Base-by-base conservation (phyloP, 2,113 vertebrate genomes). In the Mohoua ochrocephala region DNA sequence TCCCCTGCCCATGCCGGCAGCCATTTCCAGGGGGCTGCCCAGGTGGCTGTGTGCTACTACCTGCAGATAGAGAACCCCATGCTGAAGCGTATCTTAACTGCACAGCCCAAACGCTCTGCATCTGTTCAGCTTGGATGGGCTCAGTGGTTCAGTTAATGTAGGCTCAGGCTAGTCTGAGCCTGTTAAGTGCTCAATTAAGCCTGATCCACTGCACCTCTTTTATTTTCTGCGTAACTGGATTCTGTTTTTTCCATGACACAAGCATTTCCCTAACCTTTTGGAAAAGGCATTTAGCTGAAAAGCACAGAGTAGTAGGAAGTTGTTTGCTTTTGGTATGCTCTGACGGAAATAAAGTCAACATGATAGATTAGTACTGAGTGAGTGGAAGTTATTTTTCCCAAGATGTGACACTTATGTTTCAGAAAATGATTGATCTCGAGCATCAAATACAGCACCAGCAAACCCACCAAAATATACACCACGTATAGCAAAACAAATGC, bases 131-230 rank as follows among this genome's bases (percentile, higher is more conserved):
- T 73, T 96, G 77, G 94, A 89, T 79, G 77, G 82, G 56, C 64
- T 84, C 93, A 82, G 88, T 45, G 67, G 70, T 80, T 95, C 83
- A 92, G 70, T 77, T 89, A 92, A 91, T n/a, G 13, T 82, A 93
- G 93, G 77, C 87, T 69, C 64, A 87, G 85, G 73, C 93, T 92
- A 91, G 87, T 91, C 89, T 93, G 93, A 95, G 91, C 91, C 91
- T 93, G 95, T 76, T 96, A 96, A 92, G 81, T 80, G 87, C 83
- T 87, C 91, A 81, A 82, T 97, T 95, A 95, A 79, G 91, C 82
- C 92, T 41, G 69, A 96, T 90, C 61, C 79, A 79, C 84, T 94
- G 81, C 78, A 90, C 81, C 68, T 89, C 92, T 94, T 94, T 95
- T 92, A 95, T 91, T 94, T 95, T 88, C 85, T 91, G 77, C 1